Percentiles rank a stretch among this genome's conserved stretches.
Evolutionary conservation across 2,797 vertebrate genomes (phyloP).

Genomic region (Notolabrus celidotus): DNA sequence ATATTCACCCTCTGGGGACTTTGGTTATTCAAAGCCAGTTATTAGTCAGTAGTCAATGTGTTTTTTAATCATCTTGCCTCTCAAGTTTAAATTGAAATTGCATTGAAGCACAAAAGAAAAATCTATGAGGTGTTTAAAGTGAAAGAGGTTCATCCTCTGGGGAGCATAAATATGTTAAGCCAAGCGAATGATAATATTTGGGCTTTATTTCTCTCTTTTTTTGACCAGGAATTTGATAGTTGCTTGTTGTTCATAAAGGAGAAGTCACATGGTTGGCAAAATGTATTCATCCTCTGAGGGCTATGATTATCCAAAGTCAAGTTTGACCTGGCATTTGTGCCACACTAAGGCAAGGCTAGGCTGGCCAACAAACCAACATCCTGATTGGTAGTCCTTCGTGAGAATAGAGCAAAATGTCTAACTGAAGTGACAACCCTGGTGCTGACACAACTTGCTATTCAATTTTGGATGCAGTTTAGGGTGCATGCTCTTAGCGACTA

Average conservation of each 20-base stretch:
- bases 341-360: too few relatives aligned
- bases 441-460: conserved; percentile 40
- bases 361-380: not conserved
- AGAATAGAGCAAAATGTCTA: not conserved
- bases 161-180: too few relatives aligned
- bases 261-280: not conserved
- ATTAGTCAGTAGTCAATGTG: not conserved
- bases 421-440: conserved; percentile 2
- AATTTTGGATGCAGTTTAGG: conserved; percentile 34
- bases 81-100: not conserved
- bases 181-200: too few relatives aligned
- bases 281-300: not conserved
- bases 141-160: not conserved
- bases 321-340: not conserved
- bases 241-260: not conserved
- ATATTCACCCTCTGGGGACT: not conserved
- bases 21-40: not conserved
- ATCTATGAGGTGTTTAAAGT: not conserved
- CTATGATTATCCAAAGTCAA: not conserved
- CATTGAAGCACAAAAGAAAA: not conserved
- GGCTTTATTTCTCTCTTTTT: not conserved
- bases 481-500: conserved; percentile 4
- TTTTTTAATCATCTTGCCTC: not conserved
- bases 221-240: not conserved
- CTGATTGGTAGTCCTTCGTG: not conserved